These are phyloP conservation scores for Fulica atra DNA, from an alignment of 2,113 vertebrate genomes.

Conservation along the genomic window DNA sequence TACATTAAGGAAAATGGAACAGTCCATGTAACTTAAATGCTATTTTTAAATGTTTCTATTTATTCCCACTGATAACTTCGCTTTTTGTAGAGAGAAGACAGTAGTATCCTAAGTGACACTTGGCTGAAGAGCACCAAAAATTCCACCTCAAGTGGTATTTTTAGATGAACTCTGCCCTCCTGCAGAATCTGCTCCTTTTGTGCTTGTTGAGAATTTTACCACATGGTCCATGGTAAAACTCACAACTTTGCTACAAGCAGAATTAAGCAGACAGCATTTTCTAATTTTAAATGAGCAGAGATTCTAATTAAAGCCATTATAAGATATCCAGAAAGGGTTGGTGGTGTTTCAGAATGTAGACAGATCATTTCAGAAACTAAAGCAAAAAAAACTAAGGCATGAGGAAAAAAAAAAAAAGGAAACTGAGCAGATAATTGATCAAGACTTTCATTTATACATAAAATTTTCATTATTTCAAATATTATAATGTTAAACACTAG, in stretches of 20 bases:
- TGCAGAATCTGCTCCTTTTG: background rate
- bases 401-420: background rate
- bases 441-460: constrained; percentile 50
- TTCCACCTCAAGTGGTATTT: background rate
- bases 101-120: constrained; percentile 7
- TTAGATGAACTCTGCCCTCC: constrained; percentile 3
- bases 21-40: background rate
- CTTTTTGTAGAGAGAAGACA: background rate
- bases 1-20: background rate
- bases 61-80: constrained; percentile 16
- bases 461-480: constrained; percentile 65
- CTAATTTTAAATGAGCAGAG: background rate
- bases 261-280: background rate
- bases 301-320: background rate
- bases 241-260: background rate
- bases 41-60: background rate
- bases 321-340: background rate
- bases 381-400: constrained; percentile 27
- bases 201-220: background rate
- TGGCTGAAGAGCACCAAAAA: constrained; percentile 17
- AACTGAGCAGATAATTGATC: constrained; percentile 9
- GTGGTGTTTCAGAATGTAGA: background rate
- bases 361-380: background rate
- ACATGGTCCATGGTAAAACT: background rate
- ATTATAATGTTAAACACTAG: constrained; percentile 56